Evolutionary conservation across 2,797 vertebrate species (phyloP), one percentile per base, ranked within the genome.

Genomic region (Gallinago stenura): DNA sequence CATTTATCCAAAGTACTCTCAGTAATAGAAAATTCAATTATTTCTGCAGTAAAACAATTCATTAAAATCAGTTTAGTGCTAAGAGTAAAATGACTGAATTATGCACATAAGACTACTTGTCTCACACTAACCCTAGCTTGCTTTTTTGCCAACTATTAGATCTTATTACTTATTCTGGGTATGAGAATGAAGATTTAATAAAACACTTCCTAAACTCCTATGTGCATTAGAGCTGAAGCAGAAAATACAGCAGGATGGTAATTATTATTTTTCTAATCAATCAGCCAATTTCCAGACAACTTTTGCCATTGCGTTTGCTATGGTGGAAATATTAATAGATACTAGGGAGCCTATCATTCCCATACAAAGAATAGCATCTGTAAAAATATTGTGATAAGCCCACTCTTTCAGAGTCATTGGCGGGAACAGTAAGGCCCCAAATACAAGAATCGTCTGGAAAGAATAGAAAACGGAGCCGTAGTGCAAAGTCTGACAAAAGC

Each of bases 11-110:
- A 73, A 69, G 18, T 43, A 15, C 24, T 77, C 39, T 79, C 56
- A 72, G 14, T n/a, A 84, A 72, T 1, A 80, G n/a, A 89, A 51
- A 37, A 73, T 45, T 83, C 48, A 85, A 66, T 62, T 73, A 4
- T 43, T 83, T 87, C 68, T 83, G 60, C 60, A 64, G 68, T 71
- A 65, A 93, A 95, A 73, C 11, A 66, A 60, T 71, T 89, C 71
- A 89, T 53, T 65, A 48, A 80, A 92, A 81, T 35, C 39, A 66
- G 6, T 69, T 76, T 26, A 86, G n/a, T 39, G n/a, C 62, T 61
- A 25, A 19, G 3, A 73, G 17, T 70, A 48, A 85, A 94, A 84
- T 15, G 61, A 28, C 41, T 45, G 25, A 90, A 80, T 85, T 69
- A 46, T 1, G 1, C 9, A 48, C 1, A 0, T 51, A 46, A 37